Evolutionary conservation across 2,888 invertebrate species (phyloP), one percentile per base, ranked within the genome.

Genomic region (Eristalinus sepulchralis): DNA sequence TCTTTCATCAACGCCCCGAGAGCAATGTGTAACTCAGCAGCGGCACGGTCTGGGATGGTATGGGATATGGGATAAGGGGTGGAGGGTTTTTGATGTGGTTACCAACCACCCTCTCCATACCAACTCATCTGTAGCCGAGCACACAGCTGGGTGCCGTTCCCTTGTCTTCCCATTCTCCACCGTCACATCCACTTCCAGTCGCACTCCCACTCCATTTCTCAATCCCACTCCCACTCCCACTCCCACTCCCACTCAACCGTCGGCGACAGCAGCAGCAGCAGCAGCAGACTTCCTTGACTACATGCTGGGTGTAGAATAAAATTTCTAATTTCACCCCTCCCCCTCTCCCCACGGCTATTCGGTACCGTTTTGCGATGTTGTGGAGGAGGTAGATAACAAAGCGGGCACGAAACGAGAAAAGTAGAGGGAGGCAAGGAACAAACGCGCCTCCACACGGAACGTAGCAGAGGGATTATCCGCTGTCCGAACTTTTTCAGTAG

Each of bases 391-490:
- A 78, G 83, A 86, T 86, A 86, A 79, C 83, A 83, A 79, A 86
- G 83, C 63, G 59, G 34, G 71, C 31, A 57, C 2, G 31, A 6
- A 9, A 33, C 31, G 17, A 20, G 53, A 36, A 13, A 39, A 59
- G 24, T 13, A 55, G 2, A 13, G 13, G 5, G 31, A 27, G 27
- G 33, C 11, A 63, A 17, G 10, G 24, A 57, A 62, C 64, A 75
- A 82, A 81, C 1, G 9, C 20, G 8, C 27, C 36, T 63, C 53
- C 57, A 34, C 71, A 82, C 77, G 68, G 85, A 78, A 86, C 82
- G 86, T 83, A 71, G 66, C 83, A 75, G 86, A 83, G 86, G 83
- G 86, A 86, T 86, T 86, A 86, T 86, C 83, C 86, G 83, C 73
- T 86, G 86, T 86, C 86, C 86, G 83, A 86, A 86, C 83, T 83